phyloP scores from a whole-genome alignment of 2,113 vertebrate genomes.

The Amphiprion percula region DNA sequence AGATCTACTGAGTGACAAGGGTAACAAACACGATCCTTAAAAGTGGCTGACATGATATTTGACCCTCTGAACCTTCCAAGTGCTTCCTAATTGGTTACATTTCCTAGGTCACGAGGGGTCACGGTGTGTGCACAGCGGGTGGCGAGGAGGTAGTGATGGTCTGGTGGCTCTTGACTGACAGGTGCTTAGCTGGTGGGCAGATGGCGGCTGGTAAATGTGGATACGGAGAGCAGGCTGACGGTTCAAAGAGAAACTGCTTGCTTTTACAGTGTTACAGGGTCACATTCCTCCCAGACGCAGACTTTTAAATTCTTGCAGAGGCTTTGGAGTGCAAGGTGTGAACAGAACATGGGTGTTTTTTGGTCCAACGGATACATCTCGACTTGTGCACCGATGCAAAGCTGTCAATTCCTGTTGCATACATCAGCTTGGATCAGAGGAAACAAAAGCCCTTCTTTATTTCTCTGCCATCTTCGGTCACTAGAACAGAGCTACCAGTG shows the following conservation, averaged over 20 bases:
- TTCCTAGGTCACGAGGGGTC: slow-evolving; percentile 63
- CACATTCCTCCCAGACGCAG: slow-evolving; percentile 63
- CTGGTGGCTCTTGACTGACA: slow-evolving; percentile 60
- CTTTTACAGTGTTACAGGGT: slow-evolving; percentile 45
- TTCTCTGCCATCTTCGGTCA: slow-evolving; percentile 46
- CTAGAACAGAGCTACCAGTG: slow-evolving; percentile 39
- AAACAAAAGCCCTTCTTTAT: slow-evolving; percentile 58
- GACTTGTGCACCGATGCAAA: neutral
- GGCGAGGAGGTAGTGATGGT: slow-evolving; percentile 42
- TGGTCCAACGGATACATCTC: slow-evolving; percentile 8
- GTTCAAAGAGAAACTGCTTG: slow-evolving; percentile 51
- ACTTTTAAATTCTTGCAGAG: slow-evolving; percentile 62
- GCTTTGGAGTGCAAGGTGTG: slow-evolving; percentile 37
- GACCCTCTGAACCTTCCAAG: slow-evolving; percentile 52
- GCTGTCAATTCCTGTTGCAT: slow-evolving; percentile 26
- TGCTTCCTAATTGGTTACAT: slow-evolving; percentile 63
- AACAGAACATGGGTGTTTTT: slow-evolving; percentile 28
- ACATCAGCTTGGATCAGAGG: slow-evolving; percentile 22
- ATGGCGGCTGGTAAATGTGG: slow-evolving; percentile 23
- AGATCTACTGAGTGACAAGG: slow-evolving; percentile 19
- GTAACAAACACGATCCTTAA: slow-evolving; percentile 20
- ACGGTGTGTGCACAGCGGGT: slow-evolving; percentile 29
- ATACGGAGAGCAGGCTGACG: slow-evolving; percentile 16
- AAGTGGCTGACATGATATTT: slow-evolving; percentile 24
- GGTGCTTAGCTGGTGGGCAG: slow-evolving; percentile 45